These are phyloP conservation scores for Drosophila subobscura DNA, from an alignment of 1,140 invertebrate genomes.

Conservation along the genomic window DNA sequence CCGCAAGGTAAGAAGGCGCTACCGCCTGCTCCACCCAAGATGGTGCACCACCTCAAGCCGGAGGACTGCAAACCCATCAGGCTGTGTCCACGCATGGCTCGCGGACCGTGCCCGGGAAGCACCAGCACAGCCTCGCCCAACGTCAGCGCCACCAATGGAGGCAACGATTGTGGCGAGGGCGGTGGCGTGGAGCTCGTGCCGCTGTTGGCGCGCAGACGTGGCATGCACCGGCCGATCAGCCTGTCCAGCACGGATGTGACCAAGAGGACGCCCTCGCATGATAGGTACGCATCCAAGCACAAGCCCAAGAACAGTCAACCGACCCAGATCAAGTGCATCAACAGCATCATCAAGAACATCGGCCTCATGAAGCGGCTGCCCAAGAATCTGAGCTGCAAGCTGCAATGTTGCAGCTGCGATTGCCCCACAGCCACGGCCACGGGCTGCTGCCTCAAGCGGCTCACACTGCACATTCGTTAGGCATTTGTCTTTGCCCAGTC, in stretches of 20 bases:
- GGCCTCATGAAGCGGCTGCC: constrained; percentile 68
- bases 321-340: constrained; percentile 68
- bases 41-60: constrained; percentile 39
- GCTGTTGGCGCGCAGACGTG: constrained; percentile 85
- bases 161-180: constrained; percentile 53
- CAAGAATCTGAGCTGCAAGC: constrained; percentile 69
- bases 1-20: constrained; percentile 5
- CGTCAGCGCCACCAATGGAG: constrained; percentile 20
- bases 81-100: constrained; percentile 52
- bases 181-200: constrained; percentile 87
- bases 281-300: constrained; percentile 83
- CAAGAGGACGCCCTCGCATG: constrained; percentile 80
- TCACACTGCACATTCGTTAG: constrained; percentile 73
- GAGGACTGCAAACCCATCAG: constrained; percentile 65
- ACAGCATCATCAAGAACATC: constrained; percentile 73
- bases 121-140: constrained; percentile 58
- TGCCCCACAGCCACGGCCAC: constrained; percentile 51
- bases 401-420: constrained; percentile 65
- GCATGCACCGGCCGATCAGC: constrained; percentile 79
- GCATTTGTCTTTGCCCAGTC: constrained; percentile 10
- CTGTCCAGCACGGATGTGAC: constrained; percentile 86
- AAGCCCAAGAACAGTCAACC: constrained; percentile 55
- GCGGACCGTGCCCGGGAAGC: constrained; percentile 52
- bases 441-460: constrained; percentile 69
- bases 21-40: constrained; percentile 28